Evolutionary conservation across 2,113 vertebrate genomes (phyloP), one percentile per base, ranked within the genome.

Genomic region (Struthidea cinerea): DNA sequence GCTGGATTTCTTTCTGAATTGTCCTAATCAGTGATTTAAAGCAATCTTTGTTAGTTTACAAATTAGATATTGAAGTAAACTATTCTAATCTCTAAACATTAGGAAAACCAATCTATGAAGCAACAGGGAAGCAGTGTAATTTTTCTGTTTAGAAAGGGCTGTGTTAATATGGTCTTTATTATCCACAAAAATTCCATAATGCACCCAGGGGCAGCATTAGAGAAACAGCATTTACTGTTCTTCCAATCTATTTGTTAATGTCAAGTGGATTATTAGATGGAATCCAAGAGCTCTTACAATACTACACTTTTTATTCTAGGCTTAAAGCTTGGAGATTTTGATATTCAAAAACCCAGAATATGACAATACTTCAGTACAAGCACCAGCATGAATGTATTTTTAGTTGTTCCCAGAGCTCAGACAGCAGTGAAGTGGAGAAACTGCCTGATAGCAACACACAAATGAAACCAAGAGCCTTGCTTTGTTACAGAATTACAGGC

Each of bases 1-100:
- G 27, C 16, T 93, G 32, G 33, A 81, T 84, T 85, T 73, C 57
- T 55, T 87, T 85, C 63, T 71, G 71, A 91, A 87, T 70, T 85
- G 70, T 63, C 37, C 73, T 35, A 87, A 70, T 35, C 0, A 4
- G 79, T 59, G 59, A 84, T 59, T 65, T 84, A 93, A 87, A 75
- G 50, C 41, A 83, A 42, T 89, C 71, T 70, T 68, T 57, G 49
- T 37, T 57, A 56, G 46, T 68, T 88, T 93, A 82, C 46, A 93
- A 93, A 90, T 77, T 77, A 84, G 70, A 93, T 50, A 35, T 42
- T 92, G 68, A 89, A 87, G 20, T 20, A 93, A 94, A 23, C 10
- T 90, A 95, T 52, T 75, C n/a, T 74, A 94, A 83, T 84, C 50
- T 78, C 76, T 93, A 89, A 92, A 69, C 67, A 84, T 75, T 57